These are phyloP conservation scores for Glaucomys volans DNA, from an alignment of 2,113 vertebrate species.

Conservation along the genomic window DNA sequence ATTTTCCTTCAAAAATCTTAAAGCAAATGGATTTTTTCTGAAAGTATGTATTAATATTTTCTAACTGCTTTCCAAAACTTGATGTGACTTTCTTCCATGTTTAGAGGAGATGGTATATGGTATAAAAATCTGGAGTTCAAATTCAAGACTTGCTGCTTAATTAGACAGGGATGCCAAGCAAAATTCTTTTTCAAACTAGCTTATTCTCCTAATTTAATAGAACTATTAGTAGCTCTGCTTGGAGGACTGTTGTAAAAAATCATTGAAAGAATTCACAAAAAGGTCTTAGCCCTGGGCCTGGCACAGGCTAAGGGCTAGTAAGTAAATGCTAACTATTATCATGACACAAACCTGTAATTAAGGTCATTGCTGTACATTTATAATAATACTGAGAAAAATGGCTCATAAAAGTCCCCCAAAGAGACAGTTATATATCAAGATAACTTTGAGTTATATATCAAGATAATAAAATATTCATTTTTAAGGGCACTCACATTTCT, in stretches of 20 bases:
- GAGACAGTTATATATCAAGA: constrained; percentile 39
- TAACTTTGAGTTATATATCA: constrained; percentile 17
- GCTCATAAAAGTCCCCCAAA: constrained; percentile 39
- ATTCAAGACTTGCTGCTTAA: background rate
- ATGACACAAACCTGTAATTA: constrained; percentile 67
- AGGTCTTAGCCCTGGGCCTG: constrained; percentile 52
- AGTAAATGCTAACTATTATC: constrained; percentile 60
- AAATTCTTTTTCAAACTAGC: constrained; percentile 32
- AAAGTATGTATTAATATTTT: background rate
- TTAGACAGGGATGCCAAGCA: constrained; percentile 17
- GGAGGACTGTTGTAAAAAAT: constrained; percentile 43
- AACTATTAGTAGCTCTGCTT: background rate
- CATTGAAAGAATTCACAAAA: constrained; percentile 30
- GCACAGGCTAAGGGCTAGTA: constrained; percentile 48
- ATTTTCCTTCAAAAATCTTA: constrained; percentile 21
- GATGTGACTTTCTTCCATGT: background rate
- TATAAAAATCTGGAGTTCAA: constrained; percentile 4
- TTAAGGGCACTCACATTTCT: constrained; percentile 9
- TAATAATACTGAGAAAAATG: constrained; percentile 67
- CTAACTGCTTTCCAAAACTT: constrained; percentile 49
- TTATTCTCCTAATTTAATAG: constrained; percentile 46
- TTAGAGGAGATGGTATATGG: background rate
- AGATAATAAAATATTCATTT: constrained; percentile 37
- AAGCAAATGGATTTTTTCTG: constrained; percentile 7
- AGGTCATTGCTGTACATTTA: constrained; percentile 54